Base-by-base conservation (phyloP, 2,113 vertebrate genomes). In the Serinus canaria region DNA sequence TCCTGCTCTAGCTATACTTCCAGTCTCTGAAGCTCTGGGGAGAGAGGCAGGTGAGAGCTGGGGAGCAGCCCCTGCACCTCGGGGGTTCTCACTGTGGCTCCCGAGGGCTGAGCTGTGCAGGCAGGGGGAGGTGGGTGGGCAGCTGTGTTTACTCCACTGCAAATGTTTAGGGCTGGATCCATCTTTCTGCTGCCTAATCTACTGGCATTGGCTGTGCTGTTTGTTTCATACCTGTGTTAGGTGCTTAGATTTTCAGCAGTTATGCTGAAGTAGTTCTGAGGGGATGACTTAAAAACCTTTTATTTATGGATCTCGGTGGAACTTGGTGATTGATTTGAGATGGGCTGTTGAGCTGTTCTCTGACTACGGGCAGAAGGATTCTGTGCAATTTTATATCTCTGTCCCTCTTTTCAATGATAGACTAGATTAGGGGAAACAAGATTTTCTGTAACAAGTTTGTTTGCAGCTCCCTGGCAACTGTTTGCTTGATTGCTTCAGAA, bases 31-130 rank as follows among this genome's bases (percentile, higher is more conserved):
- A 62, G 59, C 72, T 62, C 23, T 6, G 3, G 44, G 50, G 31
- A 16, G 16, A 37, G 63, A 84, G 41, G n/a, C 53, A 21, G 13
- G 10, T 0, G 1, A 41, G 59, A 67, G 91, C 43, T 60, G 13
- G 21, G 49, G 41, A 73, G 50, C 70, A 80, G 53, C 43, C 50
- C 23, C 59, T 14, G 60, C 15, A 7, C 64, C 67, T 55, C 24
- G 6, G 2, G 15, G n/a, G 37, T 11, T 78, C 33, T 75, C 22
- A 0, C 18, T 22, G 10, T 1, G 8, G 52, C 62, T 67, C 15
- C 30, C 0, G 0, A 3, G 14, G 58, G 53, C 53, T 39, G 53
- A 74, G 80, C 68, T 2, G 2, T 4, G 35, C 3, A 0, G 66
- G 60, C 14, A 12, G 1, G 15, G 20, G 25, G 11, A 58, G 24